Evolutionary conservation across 2,888 invertebrate species (phyloP).

Genomic region (Erpobdella octoculata): DNA sequence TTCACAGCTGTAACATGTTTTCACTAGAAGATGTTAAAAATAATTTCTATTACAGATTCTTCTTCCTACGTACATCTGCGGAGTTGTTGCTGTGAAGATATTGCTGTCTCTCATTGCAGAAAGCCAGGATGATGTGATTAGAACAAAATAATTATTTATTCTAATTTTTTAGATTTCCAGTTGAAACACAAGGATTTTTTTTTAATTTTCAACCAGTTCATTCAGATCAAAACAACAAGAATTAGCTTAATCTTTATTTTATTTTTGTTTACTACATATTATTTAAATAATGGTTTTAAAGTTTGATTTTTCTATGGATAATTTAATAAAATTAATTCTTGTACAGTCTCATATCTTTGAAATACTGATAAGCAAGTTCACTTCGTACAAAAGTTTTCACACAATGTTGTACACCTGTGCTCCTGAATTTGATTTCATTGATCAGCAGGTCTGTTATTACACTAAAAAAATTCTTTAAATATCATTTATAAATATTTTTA

Average conservation of each 20-base stretch:
- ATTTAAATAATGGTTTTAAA: neutral
- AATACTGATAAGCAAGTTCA: constrained; percentile 65
- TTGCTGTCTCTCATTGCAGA: constrained; percentile 45
- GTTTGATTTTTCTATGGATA: neutral
- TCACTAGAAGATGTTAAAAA: neutral
- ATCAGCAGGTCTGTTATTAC: constrained; percentile 45
- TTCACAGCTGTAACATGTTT: no score
- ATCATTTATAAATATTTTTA: neutral
- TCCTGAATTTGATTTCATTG: constrained; percentile 67
- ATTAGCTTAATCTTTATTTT: no score
- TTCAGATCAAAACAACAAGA: no score
- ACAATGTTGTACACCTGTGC: constrained; percentile 71
- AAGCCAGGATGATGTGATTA: constrained; percentile 53
- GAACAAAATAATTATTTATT: no score
- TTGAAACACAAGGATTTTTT: no score
- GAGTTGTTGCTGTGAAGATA: constrained; percentile 49
- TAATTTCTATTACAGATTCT: neutral
- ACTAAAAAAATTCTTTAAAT: neutral
- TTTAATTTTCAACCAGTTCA: no score
- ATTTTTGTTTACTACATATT: neutral
- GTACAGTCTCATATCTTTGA: constrained; percentile 62
- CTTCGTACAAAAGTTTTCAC: constrained; percentile 65
- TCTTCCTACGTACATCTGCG: constrained; percentile 40
- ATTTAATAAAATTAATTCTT: neutral
- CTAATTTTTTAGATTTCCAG: no score